Percentiles rank a stretch among this genome's conserved stretches.
These are phyloP conservation scores for Taurulus bubalis DNA, from an alignment of 2,113 vertebrate species.

Conservation along the genomic window DNA sequence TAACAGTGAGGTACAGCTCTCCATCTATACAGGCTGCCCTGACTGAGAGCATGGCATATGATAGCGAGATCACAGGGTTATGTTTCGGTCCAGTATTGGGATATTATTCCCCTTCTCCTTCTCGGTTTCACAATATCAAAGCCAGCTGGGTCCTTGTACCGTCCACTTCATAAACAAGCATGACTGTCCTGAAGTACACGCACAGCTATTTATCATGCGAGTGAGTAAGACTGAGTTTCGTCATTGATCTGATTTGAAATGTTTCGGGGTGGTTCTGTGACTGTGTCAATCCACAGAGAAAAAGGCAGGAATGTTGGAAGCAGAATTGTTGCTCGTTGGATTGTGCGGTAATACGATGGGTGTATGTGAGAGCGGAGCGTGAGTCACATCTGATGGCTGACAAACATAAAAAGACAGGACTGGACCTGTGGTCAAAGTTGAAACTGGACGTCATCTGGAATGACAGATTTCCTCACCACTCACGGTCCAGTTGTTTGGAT, in stretches of 20 bases:
- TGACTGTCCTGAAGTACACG: constrained; percentile 63
- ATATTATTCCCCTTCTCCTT: constrained; percentile 52
- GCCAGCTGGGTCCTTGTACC: constrained; percentile 78
- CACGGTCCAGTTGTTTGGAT: constrained; percentile 20
- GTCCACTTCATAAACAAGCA: constrained; percentile 73
- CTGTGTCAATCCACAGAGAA: constrained; percentile 35
- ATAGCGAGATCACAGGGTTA: constrained; percentile 60
- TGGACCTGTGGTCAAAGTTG: constrained; percentile 28
- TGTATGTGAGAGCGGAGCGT: constrained; percentile 44
- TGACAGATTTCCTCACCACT: constrained; percentile 51
- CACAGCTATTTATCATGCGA: constrained; percentile 55
- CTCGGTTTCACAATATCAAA: constrained; percentile 70
- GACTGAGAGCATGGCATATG: constrained; percentile 56
- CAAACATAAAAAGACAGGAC: constrained; percentile 30
- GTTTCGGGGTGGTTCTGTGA: constrained; percentile 50
- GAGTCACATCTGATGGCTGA: constrained; percentile 50
- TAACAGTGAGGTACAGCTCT: constrained; percentile 49
- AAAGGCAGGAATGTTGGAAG: constrained; percentile 35
- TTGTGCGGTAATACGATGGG: constrained; percentile 33
- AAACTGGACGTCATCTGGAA: constrained; percentile 40
- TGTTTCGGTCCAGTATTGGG: constrained; percentile 48
- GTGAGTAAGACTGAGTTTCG: constrained; percentile 64
- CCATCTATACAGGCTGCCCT: constrained; percentile 40
- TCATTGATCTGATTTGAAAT: constrained; percentile 56
- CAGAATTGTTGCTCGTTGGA: constrained; percentile 12